These are phyloP conservation scores for Nothocercus julius DNA, from an alignment of 2,113 vertebrate genomes.

Conservation along the genomic window DNA sequence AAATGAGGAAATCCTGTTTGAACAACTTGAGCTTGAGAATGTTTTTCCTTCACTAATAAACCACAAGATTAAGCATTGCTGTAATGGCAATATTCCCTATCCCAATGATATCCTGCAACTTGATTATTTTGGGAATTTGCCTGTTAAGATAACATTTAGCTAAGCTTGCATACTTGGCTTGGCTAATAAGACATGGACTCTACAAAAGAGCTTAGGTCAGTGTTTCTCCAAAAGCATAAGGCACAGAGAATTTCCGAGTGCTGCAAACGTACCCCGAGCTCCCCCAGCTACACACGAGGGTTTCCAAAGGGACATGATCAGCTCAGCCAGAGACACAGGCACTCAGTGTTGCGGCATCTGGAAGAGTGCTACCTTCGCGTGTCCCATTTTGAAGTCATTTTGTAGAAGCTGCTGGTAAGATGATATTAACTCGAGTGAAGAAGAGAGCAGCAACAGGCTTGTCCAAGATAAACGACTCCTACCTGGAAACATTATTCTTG, in stretches of 20 bases:
- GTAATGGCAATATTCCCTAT: background rate
- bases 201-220: background rate
- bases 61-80: background rate
- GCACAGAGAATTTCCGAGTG: background rate
- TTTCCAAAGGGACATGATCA: accelerated
- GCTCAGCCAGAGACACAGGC: accelerated
- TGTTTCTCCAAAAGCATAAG: background rate
- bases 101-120: background rate
- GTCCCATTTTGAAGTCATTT: background rate
- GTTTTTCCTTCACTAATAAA: background rate
- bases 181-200: background rate
- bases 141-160: background rate
- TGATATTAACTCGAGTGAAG: too few species aligned
- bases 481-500: background rate
- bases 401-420: too few species aligned
- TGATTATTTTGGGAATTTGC: conserved; percentile 15
- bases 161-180: background rate
- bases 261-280: background rate
- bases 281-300: accelerated
- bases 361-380: background rate
- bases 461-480: background rate
- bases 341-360: background rate
- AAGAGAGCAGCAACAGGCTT: accelerated
- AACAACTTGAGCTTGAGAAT: background rate
- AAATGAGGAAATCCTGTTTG: conserved; percentile 6